phyloP scores from a whole-genome alignment of 2,113 vertebrate genomes.

The Larimichthys crocea region DNA sequence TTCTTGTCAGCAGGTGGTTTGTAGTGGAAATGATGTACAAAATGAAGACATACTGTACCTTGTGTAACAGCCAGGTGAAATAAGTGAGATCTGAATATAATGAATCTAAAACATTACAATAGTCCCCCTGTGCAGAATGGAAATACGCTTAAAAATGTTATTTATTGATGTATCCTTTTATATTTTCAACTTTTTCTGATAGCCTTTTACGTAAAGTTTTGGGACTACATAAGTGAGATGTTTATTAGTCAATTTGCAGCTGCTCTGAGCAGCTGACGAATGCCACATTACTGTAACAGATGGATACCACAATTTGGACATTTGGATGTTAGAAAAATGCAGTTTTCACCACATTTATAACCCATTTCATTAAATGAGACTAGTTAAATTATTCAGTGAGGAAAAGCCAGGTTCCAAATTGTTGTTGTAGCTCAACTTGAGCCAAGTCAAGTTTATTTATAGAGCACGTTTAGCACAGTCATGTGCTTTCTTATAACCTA shows the following conservation, averaged over 20 bases:
- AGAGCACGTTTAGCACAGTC: not conserved
- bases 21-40: not conserved
- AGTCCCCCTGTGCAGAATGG: not conserved
- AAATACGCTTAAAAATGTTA: not conserved
- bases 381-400: too few relatives aligned
- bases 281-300: not conserved
- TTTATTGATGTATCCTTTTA: not conserved
- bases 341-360: not conserved
- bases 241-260: not conserved
- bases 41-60: conserved; percentile 1
- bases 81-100: not conserved
- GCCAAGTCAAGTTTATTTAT: too few relatives aligned
- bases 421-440: too few relatives aligned
- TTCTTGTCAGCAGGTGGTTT: conserved; percentile 38
- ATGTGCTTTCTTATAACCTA: not conserved
- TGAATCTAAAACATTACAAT: not conserved
- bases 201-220: not conserved
- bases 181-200: not conserved
- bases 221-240: not conserved
- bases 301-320: not conserved
- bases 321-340: not conserved
- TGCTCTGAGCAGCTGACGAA: not conserved
- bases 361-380: not conserved
- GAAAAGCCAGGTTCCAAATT: too few relatives aligned
- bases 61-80: not conserved